These are phyloP conservation scores for Geodia barretti DNA, from an alignment of 37 sponge, comb jelly and placozoan species.

Conservation along the genomic window DNA sequence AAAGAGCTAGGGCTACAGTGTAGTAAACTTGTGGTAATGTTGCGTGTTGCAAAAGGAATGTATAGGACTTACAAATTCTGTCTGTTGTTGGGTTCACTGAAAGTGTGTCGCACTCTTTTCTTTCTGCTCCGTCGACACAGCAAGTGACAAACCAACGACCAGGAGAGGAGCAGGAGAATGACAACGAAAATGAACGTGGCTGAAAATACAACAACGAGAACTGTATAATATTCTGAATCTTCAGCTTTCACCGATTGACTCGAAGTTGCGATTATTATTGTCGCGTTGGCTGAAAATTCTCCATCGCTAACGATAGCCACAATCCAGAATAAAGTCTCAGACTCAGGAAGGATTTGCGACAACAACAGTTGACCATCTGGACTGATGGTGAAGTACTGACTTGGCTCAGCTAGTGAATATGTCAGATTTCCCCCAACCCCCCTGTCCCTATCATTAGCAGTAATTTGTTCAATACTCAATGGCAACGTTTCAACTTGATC, in stretches of 20 bases:
- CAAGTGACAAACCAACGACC: no score
- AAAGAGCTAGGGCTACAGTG: no score
- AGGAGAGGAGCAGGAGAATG: background rate
- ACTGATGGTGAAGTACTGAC: background rate
- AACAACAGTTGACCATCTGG: background rate
- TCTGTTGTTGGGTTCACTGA: no score
- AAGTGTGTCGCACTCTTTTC: no score
- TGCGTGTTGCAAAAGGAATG: no score
- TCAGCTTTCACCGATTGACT: no score
- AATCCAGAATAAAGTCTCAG: background rate
- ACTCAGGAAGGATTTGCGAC: background rate
- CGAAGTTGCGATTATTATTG: background rate
- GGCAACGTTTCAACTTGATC: background rate
- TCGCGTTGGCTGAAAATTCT: background rate
- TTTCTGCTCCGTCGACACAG: no score
- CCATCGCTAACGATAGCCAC: background rate
- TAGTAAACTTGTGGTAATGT: no score
- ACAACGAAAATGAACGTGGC: background rate
- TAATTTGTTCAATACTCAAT: background rate
- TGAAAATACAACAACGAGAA: background rate
- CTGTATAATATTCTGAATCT: no score
- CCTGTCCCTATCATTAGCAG: constrained; percentile 1
- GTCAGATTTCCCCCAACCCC: background rate
- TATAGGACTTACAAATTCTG: no score
- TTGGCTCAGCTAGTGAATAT: background rate